phyloP scores from a whole-genome alignment of 1,140 invertebrate species.

The Aphaenogaster floridana region DNA sequence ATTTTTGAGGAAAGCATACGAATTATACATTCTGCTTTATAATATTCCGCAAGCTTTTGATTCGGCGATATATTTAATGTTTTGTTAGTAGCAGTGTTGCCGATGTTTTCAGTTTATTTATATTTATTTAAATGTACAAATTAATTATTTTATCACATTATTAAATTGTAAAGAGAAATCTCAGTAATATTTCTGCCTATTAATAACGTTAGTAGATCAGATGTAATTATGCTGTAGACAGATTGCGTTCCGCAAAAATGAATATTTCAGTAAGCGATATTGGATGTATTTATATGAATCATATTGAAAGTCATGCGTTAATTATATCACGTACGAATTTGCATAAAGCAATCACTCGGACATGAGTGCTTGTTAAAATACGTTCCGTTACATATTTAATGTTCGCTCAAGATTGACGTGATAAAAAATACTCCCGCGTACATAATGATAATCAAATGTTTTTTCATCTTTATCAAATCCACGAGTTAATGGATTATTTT shows the following conservation, averaged over 20 bases:
- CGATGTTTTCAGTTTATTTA: background rate
- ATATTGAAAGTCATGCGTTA: conserved; percentile 33
- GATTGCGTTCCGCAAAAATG: background rate
- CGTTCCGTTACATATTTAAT: conserved; percentile 24
- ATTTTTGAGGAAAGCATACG: too few relatives aligned
- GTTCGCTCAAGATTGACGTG: background rate
- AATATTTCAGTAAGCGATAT: conserved; percentile 32
- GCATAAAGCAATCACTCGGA: conserved; percentile 17
- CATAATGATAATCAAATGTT: conserved; percentile 29
- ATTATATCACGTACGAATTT: conserved; percentile 46
- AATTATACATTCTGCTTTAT: background rate
- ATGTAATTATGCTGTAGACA: background rate
- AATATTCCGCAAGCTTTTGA: background rate
- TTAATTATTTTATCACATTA: background rate
- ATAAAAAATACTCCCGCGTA: background rate
- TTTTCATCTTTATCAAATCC: conserved; percentile 25
- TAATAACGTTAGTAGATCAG: conserved; percentile 3
- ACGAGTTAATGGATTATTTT: conserved; percentile 26
- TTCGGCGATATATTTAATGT: background rate
- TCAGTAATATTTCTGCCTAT: background rate
- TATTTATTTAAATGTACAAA: conserved; percentile 8
- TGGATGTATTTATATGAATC: conserved; percentile 21
- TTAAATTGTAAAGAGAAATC: conserved; percentile 13
- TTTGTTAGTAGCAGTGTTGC: background rate
- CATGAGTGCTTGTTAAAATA: conserved; percentile 32